These are phyloP conservation scores for Eulemur macaco DNA, from an alignment of 2,113 vertebrate species.

Conservation along the genomic window DNA sequence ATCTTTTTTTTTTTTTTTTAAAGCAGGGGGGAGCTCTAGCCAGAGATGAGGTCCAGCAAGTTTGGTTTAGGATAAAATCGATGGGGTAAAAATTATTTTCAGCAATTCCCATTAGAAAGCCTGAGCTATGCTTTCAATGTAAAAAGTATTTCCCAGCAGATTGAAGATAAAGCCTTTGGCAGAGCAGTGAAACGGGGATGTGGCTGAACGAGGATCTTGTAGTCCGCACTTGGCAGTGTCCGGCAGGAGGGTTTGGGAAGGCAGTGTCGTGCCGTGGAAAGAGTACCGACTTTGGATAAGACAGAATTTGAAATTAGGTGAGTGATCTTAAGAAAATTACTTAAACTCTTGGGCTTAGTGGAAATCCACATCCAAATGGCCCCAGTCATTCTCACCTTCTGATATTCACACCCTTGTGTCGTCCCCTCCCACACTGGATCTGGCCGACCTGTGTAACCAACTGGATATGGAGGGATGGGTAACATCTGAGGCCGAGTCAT, in stretches of 20 bases:
- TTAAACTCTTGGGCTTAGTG: background rate
- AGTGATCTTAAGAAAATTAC: slow-evolving; percentile 1
- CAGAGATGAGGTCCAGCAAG: background rate
- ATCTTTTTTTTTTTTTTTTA: background rate
- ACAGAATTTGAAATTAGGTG: slow-evolving; percentile 27
- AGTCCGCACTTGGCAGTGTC: background rate
- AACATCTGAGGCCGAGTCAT: background rate
- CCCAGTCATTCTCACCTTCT: background rate
- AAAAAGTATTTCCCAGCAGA: slow-evolving; percentile 26
- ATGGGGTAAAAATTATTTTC: slow-evolving; percentile 43
- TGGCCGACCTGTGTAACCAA: background rate
- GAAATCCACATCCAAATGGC: slow-evolving; percentile 9
- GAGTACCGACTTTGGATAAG: background rate
- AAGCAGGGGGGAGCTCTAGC: background rate
- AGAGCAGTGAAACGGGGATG: background rate
- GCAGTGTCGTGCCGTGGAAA: background rate
- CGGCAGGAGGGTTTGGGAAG: background rate
- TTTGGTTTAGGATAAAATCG: slow-evolving; percentile 36
- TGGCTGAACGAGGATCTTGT: background rate
- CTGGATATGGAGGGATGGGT: background rate
- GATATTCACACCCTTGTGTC: background rate
- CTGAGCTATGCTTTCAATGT: slow-evolving; percentile 41
- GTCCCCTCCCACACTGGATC: background rate
- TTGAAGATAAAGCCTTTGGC: slow-evolving; percentile 52
- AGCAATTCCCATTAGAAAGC: slow-evolving; percentile 38